Percentiles rank a stretch among this genome's conserved stretches.
These are phyloP conservation scores for Thereva unica DNA, from an alignment of 2,888 invertebrate species.

Conservation along the genomic window DNA sequence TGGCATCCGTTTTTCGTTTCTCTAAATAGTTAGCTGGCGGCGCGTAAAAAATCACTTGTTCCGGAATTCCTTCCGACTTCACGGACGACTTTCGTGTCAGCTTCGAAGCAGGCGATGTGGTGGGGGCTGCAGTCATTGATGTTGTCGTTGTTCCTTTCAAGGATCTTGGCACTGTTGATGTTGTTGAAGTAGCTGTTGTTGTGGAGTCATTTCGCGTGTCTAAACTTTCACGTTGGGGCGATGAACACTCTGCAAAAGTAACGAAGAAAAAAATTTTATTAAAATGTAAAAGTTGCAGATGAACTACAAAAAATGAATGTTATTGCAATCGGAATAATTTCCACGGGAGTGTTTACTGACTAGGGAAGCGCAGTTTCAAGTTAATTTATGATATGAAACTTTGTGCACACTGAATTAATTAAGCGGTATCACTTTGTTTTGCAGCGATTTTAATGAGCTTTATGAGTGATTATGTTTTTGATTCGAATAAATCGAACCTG, in stretches of 20 bases:
- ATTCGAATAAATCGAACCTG: too few relatives aligned
- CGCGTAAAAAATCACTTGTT: slow-evolving; percentile 57
- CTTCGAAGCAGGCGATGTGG: slow-evolving; percentile 34
- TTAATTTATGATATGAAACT: neutral
- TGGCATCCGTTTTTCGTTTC: slow-evolving; percentile 32
- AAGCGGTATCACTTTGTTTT: too few relatives aligned
- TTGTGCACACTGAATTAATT: too few relatives aligned
- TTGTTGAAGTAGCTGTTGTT: neutral
- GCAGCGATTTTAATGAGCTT: too few relatives aligned
- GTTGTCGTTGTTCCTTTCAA: slow-evolving; percentile 26
- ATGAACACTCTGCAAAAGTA: slow-evolving; percentile 33
- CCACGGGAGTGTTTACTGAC: slow-evolving; percentile 10
- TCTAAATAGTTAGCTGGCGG: slow-evolving; percentile 50
- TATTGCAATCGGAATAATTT: slow-evolving; percentile 31
- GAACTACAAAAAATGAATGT: slow-evolving; percentile 24
- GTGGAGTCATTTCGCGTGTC: slow-evolving; percentile 33
- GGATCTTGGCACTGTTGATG: slow-evolving; percentile 36
- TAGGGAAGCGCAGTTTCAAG: slow-evolving; percentile 12
- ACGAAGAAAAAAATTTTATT: slow-evolving; percentile 27
- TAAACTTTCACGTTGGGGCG: slow-evolving; percentile 25
- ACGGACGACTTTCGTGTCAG: slow-evolving; percentile 30
- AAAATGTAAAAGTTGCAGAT: slow-evolving; percentile 19
- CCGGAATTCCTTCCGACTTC: slow-evolving; percentile 49
- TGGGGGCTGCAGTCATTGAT: slow-evolving; percentile 32
- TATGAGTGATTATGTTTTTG: too few relatives aligned